A percentile compares a stretch with the other conserved stretches of the same genome.
Evolutionary conservation across 2,797 vertebrate genomes (phyloP).

Genomic region (Arrhamphus sclerolepis): DNA sequence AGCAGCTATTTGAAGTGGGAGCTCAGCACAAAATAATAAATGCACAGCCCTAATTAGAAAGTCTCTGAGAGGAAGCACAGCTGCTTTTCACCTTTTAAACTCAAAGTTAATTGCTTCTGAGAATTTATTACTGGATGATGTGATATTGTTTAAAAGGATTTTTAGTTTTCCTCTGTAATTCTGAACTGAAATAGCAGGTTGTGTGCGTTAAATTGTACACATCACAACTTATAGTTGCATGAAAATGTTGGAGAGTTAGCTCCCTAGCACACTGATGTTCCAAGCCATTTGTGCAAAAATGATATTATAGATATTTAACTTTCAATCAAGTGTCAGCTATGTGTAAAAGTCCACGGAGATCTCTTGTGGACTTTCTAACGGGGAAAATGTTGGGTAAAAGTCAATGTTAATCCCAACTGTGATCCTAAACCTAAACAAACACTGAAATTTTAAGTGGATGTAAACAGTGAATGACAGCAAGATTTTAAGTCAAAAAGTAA

Average conservation of each 20-base stretch:
- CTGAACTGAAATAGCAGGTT: conserved; percentile 4
- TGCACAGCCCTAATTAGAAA: conserved; percentile 22
- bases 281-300: too few species aligned
- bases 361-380: too few species aligned
- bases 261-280: neutral
- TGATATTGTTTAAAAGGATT: conserved; percentile 11
- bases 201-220: neutral
- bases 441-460: too few species aligned
- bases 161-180: neutral
- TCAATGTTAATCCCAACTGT: too few species aligned
- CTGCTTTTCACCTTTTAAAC: conserved; percentile 34
- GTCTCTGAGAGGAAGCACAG: conserved; percentile 20
- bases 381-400: too few species aligned
- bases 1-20: conserved; percentile 26
- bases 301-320: too few species aligned
- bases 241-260: neutral
- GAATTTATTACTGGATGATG: conserved; percentile 8
- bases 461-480: too few species aligned
- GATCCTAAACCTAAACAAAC: too few species aligned
- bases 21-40: conserved; percentile 33
- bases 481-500: too few species aligned
- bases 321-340: too few species aligned
- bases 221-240: neutral
- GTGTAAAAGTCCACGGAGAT: too few species aligned
- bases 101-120: conserved; percentile 24